Conservation (phyloP, 2,888 invertebrate genomes). For the Orthonevra nobilis region DNA sequence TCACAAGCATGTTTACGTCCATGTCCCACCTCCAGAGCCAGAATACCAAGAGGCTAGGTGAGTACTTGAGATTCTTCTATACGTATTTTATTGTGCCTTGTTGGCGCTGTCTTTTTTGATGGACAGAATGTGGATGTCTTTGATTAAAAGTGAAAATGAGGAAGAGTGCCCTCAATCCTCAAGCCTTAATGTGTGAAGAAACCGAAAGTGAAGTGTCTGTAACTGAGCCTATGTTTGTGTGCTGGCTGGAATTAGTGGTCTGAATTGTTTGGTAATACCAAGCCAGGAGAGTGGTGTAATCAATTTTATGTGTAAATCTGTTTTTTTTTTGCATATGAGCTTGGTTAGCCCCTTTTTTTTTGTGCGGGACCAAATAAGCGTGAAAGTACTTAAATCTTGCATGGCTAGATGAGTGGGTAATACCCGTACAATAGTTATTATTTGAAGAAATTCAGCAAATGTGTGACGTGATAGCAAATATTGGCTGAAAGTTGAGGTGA, state of each 20-base stretch:
- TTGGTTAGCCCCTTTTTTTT: background rate
- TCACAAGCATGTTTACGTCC: conserved; percentile 95
- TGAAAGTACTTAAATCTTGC: conserved; percentile 52
- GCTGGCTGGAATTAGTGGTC: conserved; percentile 42
- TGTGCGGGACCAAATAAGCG: conserved; percentile 49
- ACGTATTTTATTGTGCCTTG: too few species aligned
- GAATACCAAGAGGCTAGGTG: conserved; percentile 86
- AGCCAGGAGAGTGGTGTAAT: conserved; percentile 47
- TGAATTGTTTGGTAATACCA: conserved; percentile 54
- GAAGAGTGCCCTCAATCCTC: conserved; percentile 45
- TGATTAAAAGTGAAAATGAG: conserved; percentile 44
- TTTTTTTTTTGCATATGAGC: conserved; percentile 5
- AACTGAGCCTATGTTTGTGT: background rate
- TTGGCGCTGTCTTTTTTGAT: background rate
- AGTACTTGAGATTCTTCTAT: conserved; percentile 72
- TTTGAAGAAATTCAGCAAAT: background rate
- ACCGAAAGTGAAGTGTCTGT: conserved; percentile 42
- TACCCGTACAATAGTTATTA: background rate
- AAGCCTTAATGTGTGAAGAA: conserved; percentile 21
- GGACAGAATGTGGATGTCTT: conserved; percentile 1
- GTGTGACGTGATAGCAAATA: conserved; percentile 12
- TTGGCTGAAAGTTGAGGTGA: conserved; percentile 11
- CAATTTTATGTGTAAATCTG: conserved; percentile 21
- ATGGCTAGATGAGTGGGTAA: conserved; percentile 17
- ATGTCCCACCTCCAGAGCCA: conserved; percentile 93